Evolutionary conservation across 2,797 vertebrate genomes (phyloP), one percentile per base, ranked within the genome.

Genomic region (Liparis tanakae): DNA sequence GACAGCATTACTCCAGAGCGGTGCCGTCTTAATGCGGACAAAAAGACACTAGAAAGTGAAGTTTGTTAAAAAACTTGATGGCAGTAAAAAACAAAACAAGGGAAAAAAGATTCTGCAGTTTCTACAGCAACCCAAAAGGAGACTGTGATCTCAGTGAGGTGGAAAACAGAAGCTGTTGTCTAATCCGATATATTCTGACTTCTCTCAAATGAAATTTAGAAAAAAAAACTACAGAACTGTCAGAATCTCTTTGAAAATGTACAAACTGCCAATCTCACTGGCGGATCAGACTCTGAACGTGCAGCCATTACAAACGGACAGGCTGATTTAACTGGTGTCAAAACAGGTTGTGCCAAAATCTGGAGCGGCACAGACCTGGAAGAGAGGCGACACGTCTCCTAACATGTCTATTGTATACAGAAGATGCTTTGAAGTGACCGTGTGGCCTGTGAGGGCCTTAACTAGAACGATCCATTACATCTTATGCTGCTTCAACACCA

Each of bases 101-200:
- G 1, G 34, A 0, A 36, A 7, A 37, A 3, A 18, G 4, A 59
- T 48, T 67, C 17, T 30, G 4, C 39, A 22, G 44, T 58, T 14
- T 70, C 41, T 50, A 56, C n/a, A 58, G 33, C 22, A 76, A 71
- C n/a, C 17, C 8, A 70, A 62, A 44, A 36, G 15, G 65, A 69
- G 22, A 64, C 57, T 37, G 46, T 57, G 50, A 50, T 64, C 22
- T 59, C 41, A 67, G 37, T 67, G 48, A 79, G 56, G 50, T 66
- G 67, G 22, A 51, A 70, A 58, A 53, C 6, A 36, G 14, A 36
- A 33, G 14, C 15, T 46, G 46, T 2, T 54, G 20, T n/a, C 58
- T 54, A 20, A 72, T 64, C 8, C 36, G 41, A 71, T 46, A 48
- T 57, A 36, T 55, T 44, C 33, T 10, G n/a, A 72, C 22, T 57